phyloP scores from a whole-genome alignment of 1,140 invertebrate genomes.

The Neodiprion fabricii region DNA sequence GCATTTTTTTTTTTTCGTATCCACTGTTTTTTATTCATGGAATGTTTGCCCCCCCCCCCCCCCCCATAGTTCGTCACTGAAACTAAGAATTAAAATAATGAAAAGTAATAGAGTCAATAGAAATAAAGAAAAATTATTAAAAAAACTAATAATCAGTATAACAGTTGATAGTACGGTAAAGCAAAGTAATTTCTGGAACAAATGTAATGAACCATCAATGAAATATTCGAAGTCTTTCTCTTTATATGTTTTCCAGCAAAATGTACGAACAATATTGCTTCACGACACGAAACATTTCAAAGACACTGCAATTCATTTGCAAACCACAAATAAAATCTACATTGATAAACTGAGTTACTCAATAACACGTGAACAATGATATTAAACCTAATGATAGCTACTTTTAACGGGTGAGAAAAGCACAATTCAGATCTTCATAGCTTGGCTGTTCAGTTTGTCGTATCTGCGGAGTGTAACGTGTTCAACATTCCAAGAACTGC shows the following conservation, averaged over 20 bases:
- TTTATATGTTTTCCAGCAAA: no score
- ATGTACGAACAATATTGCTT: no score
- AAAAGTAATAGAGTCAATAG: background rate
- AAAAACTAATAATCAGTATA: background rate
- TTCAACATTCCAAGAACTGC: conserved; percentile 45
- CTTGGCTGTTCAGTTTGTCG: conserved; percentile 31
- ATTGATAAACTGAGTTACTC: background rate
- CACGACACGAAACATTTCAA: no score
- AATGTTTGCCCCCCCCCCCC: no score
- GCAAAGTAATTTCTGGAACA: no score
- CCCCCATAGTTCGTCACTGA: no score
- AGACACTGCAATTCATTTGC: no score
- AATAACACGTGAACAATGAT: background rate
- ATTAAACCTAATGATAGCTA: background rate
- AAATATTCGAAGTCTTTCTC: no score
- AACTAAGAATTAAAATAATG: background rate
- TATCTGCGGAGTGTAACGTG: conserved; percentile 38
- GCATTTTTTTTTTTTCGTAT: no score
- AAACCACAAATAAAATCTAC: background rate
- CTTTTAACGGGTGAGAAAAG: background rate
- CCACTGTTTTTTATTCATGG: no score
- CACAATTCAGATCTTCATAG: background rate
- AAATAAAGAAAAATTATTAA: background rate
- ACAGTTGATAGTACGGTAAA: background rate
- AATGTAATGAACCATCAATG: no score